Base-by-base conservation (phyloP, 2,888 invertebrate species). In the Dromius quadrimaculatus region DNA sequence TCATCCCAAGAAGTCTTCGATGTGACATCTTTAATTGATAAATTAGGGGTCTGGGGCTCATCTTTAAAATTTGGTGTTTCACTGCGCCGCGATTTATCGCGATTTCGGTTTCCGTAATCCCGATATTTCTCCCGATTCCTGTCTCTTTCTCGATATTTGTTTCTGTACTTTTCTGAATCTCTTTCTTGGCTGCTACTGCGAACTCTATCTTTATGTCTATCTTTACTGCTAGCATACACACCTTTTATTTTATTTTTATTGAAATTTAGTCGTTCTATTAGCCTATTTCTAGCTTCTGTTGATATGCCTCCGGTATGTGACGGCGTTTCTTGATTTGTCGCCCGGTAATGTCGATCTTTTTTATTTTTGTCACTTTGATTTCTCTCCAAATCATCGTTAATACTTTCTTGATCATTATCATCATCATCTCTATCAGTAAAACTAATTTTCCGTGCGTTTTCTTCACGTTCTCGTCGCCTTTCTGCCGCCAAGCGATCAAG, bases 271-370 rank as follows among this genome's bases (percentile, higher is more conserved):
- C 92, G 85, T 77, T 92, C 89, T 28, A 90, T 82, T 78, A 93
- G 85, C 47, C 93, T 87, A 76, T 90, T 89, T 69, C 90, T 85
- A 0, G 93, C 94, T 79, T 90, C 89, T 69, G 89, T 88, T 22
- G 93, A 93, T 17, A 97, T 92, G 2, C 97, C 97, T 2, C 97
- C 97, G 0, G 97, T 95, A 78, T 97, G 90, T 0, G 97, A 93
- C 0, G 98, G 98, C 0, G 97, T 97, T 83, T 98, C 97, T 77
- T 92, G 91, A 76, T 90, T 88, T 8, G 90, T 86, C 57, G 88
- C 86, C 54, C 97, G 87, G 78, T 96, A 93, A 80, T 93, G 90
- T 50, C 92, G 85, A 63, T 79, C 80, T 57, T 78, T 82, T 6
- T 74, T 73, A 3, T 74, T 74, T 72, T 82, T 83, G 20, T 75